These are phyloP conservation scores for Darevskia mixta DNA, from an alignment of 2,797 vertebrate genomes.

Conservation along the genomic window DNA sequence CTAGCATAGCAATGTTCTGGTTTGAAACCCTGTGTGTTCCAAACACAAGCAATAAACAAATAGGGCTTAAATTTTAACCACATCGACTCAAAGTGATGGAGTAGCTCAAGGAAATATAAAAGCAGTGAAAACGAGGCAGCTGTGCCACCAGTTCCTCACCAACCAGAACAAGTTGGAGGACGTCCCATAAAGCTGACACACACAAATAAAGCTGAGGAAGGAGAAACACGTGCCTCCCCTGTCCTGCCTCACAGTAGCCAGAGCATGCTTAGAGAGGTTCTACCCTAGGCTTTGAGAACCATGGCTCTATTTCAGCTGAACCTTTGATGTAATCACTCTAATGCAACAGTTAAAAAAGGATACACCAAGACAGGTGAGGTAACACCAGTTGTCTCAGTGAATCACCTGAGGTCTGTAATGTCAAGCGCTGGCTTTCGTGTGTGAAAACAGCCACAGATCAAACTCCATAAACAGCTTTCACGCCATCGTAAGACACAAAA, in stretches of 20 bases:
- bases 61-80: background rate
- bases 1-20: too few relatives aligned
- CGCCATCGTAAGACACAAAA: background rate
- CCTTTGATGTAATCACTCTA: background rate
- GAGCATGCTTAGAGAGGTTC: background rate
- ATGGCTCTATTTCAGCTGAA: background rate
- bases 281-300: background rate
- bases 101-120: background rate
- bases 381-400: background rate
- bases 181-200: background rate
- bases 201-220: background rate
- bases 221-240: too few relatives aligned
- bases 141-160: background rate
- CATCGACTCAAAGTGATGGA: background rate
- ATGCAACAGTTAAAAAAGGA: background rate
- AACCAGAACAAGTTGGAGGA: background rate
- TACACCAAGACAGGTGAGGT: background rate
- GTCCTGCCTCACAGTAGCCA: background rate
- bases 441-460: background rate
- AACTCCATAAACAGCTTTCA: background rate
- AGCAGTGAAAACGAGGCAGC: background rate
- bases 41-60: too few relatives aligned
- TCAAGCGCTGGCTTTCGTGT: background rate
- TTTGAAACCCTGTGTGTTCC: too few relatives aligned
- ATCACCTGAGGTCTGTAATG: background rate